A percentile compares a stretch with the other conserved stretches of the same genome.
Evolutionary conservation across 2,797 vertebrate genomes (phyloP).

Genomic region (Aeoliscus strigatus): DNA sequence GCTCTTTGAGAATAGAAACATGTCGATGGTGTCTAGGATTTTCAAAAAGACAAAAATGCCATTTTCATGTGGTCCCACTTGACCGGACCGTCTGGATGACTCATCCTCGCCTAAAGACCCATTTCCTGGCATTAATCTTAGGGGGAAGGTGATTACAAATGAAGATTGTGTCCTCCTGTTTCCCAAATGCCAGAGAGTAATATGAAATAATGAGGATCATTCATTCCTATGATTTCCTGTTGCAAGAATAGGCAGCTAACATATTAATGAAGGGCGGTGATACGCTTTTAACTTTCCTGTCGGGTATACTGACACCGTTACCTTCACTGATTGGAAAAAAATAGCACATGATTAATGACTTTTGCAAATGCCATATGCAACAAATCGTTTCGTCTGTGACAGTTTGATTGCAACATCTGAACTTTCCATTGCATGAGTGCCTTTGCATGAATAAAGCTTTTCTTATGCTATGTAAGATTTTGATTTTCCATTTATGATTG

Average conservation of each 20-base stretch:
- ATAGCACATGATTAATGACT: no score
- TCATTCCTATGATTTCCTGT: constrained; percentile 19
- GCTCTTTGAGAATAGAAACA: constrained; percentile 45
- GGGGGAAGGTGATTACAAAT: constrained; percentile 47
- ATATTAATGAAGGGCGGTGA: constrained; percentile 3
- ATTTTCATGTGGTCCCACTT: constrained; percentile 39
- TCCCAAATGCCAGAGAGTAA: constrained; percentile 50
- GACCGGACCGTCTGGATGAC: constrained; percentile 30
- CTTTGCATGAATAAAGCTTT: no score
- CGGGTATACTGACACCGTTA: no score
- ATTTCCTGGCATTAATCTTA: constrained; percentile 49
- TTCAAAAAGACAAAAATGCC: constrained; percentile 15
- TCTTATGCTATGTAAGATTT: no score
- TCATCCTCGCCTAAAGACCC: constrained; percentile 35
- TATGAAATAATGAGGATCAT: constrained; percentile 30
- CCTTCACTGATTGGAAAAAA: no score
- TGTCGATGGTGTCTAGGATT: constrained; percentile 24
- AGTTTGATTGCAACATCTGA: no score
- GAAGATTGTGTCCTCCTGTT: constrained; percentile 29
- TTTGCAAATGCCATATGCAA: no score
- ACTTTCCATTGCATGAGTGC: no score
- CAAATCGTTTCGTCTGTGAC: no score
- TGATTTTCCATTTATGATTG: no score
- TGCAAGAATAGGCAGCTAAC: constrained; percentile 9
- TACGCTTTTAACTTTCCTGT: no score